phyloP scores from a whole-genome alignment of 2,797 vertebrate genomes.

The Antrozous pallidus region DNA sequence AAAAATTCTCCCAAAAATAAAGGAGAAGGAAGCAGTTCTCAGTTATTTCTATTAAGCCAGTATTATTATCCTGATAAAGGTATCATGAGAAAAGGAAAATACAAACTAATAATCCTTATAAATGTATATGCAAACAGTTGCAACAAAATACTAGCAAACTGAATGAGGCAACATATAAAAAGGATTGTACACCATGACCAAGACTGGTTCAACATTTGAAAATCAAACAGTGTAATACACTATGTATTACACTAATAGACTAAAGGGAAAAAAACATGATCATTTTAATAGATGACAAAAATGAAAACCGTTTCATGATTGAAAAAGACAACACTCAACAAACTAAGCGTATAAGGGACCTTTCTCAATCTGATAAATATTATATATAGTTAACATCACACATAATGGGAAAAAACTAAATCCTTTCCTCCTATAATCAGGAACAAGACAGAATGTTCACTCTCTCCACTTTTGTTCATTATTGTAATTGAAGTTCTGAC shows the following conservation, averaged over 20 bases:
- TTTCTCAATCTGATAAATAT: neutral
- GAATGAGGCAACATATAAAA: neutral
- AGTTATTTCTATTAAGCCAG: too few relatives aligned
- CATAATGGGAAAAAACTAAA: neutral
- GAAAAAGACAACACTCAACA: neutral
- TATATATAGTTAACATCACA: neutral
- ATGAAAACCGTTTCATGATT: neutral
- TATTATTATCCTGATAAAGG: neutral
- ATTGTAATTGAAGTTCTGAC: neutral
- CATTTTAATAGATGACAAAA: neutral
- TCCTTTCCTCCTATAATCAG: neutral
- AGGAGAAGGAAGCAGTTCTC: too few relatives aligned
- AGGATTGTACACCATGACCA: neutral
- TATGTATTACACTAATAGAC: slow-evolving; percentile 1
- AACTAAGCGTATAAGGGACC: neutral
- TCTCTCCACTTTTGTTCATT: neutral
- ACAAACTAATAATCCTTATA: neutral
- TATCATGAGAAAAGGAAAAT: neutral
- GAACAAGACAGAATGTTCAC: neutral
- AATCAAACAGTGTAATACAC: neutral
- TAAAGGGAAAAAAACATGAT: neutral
- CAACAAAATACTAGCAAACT: neutral
- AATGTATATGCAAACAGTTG: neutral
- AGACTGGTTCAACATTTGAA: neutral
- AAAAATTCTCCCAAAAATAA: too few relatives aligned